Base-by-base conservation (phyloP, 2,888 invertebrate genomes). In the Ecdyonurus torrentis region DNA sequence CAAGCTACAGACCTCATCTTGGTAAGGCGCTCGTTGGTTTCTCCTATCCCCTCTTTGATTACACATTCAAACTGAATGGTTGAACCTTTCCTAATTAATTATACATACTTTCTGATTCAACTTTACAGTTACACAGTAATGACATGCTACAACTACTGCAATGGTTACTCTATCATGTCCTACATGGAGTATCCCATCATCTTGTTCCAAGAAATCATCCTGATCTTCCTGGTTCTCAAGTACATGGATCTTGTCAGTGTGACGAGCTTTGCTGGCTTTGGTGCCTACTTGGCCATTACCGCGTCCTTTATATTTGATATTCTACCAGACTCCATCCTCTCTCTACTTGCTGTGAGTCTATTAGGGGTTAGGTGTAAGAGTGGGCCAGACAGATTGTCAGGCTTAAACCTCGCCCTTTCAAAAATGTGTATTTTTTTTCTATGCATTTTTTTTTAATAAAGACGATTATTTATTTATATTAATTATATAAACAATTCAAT, bases 101-200 rank as follows among this genome's bases (percentile, higher is more conserved):
- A 2, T 52, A 15, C 18, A 52, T 52, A 2, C 18, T 22, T 2
- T 58, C 2, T 18, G n/a, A n/a, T n/a, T n/a, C n/a, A n/a, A n/a
- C n/a, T 70, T 79, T 84, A 69, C 77, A 91, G 91, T 69, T 91
- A 89, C 69, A 83, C 89, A 1, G 83, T 89, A 66, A 87, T 86
- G 80, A 82, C 87, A 63, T 82, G 88, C 24, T 92, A 92, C 74
- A 91, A 91, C 73, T 88, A 79, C 68, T 81, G 82, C 25, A 88
- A 86, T 71, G 79, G 79, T 15, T 91, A 91, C 72, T 81, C 85
- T 15, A 68, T 88, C 10, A 76, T 89, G 67, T 87, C 89, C 0
- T 92, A 90, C 70, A 74, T 91, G 79, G 92, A 92, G 71, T 91
- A 91, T 73, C 89, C 90, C 0, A 83, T 91, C 58, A 83, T 91